Evolutionary conservation across 2,113 vertebrate species (phyloP).

Genomic region (Bubo scandiacus): DNA sequence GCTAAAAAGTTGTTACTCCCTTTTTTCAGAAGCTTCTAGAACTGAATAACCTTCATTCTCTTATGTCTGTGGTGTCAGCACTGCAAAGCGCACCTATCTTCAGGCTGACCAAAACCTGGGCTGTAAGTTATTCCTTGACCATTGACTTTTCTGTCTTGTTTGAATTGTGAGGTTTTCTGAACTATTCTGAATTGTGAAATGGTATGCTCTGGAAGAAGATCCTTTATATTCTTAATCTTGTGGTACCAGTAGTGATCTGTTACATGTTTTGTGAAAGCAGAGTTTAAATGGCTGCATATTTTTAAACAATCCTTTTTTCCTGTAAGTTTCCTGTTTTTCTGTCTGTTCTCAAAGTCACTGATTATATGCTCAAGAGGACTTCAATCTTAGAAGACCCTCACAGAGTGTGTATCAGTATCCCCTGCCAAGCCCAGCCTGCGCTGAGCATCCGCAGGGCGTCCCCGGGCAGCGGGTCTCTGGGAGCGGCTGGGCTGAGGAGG

Average conservation of each 20-base stretch:
- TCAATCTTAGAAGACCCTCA: neutral
- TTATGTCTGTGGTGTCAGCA: constrained; percentile 94
- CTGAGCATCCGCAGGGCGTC: neutral
- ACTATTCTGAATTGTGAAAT: neutral
- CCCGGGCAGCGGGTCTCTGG: too few species aligned
- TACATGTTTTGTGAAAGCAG: neutral
- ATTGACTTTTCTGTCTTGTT: neutral
- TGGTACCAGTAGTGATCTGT: neutral
- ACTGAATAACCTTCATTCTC: constrained; percentile 93
- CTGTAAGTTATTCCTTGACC: constrained; percentile 80
- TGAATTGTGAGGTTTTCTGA: neutral
- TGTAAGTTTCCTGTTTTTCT: neutral
- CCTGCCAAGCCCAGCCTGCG: neutral
- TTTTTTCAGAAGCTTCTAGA: constrained; percentile 90
- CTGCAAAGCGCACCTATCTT: constrained; percentile 96
- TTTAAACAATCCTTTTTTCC: neutral
- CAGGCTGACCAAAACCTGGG: constrained; percentile 95
- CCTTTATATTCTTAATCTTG: neutral
- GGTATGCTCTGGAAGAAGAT: neutral
- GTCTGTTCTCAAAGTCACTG: neutral
- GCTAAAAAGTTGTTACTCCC: constrained; percentile 37
- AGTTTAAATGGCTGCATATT: neutral
- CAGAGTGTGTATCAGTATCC: neutral
- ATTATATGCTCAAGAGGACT: neutral
- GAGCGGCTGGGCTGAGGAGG: too few species aligned